Conservation (phyloP, 2,888 invertebrate genomes). For the Drosophila mimica region DNA sequence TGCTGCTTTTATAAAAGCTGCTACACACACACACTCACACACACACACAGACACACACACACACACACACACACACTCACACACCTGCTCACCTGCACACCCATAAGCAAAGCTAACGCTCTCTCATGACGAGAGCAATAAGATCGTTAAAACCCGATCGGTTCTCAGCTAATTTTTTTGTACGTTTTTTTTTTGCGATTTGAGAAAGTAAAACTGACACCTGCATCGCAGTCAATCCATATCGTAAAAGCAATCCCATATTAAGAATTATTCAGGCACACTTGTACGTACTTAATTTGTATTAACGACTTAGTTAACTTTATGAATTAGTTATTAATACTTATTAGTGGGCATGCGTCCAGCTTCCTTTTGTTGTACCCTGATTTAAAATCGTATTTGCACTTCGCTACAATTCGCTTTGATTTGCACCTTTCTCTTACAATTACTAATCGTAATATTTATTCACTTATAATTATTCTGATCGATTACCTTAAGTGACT, state of each 20-base stretch:
- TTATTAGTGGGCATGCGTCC: neutral
- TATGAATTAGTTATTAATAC: neutral
- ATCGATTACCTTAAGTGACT: neutral
- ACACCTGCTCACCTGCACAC: conserved; percentile 39
- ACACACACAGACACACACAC: neutral
- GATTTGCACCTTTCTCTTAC: neutral
- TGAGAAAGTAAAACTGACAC: conserved; percentile 42
- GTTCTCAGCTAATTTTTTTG: conserved; percentile 22
- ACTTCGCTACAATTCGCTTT: neutral
- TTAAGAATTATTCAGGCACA: conserved; percentile 8
- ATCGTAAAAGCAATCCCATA: conserved; percentile 2
- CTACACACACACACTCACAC: conserved; percentile 23
- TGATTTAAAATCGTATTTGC: neutral
- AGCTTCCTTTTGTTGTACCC: neutral
- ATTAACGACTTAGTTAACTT: conserved; percentile 18
- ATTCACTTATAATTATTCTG: neutral
- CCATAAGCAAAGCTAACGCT: conserved; percentile 42
- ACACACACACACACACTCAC: neutral
- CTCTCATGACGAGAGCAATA: conserved; percentile 15
- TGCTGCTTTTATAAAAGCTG: conserved; percentile 82
- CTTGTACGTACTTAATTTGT: conserved; percentile 5
- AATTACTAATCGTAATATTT: neutral
- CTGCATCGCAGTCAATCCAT: conserved; percentile 30
- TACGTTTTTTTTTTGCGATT: conserved; percentile 4
- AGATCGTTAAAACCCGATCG: conserved; percentile 45